Base-by-base conservation (phyloP, 2,888 invertebrate species). In the Agriotes lineatus region DNA sequence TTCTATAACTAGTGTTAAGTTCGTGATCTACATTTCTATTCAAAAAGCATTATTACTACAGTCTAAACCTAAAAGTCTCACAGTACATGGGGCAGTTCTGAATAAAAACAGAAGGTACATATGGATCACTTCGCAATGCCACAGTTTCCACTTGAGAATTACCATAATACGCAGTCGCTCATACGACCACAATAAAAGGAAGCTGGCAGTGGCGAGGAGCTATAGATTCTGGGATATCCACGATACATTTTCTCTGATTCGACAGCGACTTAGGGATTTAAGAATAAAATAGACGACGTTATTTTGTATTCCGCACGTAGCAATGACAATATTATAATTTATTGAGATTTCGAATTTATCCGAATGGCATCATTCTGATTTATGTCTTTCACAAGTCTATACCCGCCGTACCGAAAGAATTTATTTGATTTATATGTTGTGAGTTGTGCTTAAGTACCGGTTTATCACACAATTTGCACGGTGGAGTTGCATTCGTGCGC, bases 251-350 rank as follows among this genome's bases (percentile, higher is more conserved):
- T 58, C 64, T 58, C 57, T 73, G 72, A 78, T 80, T 80, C 79
- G 80, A 80, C 79, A 79, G 79, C 77, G 79, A 76, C 79, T 80
- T 79, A 79, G 78, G 78, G 78, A 76, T 75, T 77, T 77, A 72
- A 67, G 70, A 72, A 73, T 74, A 70, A 77, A 74, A 75, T 73
- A 63, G 63, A 33, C 63, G 63, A 75, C 75, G 60, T 61, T 75
- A 76, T 76, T 78, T 78, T 74, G 78, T 76, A 78, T 78, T 78
- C 77, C 72, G 72, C 68, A 75, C 76, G 76, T 74, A 74, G 66
- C 77, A 77, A 77, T 77, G 79, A 78, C 79, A 78, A 78, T 77
- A 77, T 76, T 75, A 76, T 79, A 78, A 80, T 80, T 79, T 80
- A 79, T 80, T 75, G 75, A 78, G 79, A 76, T 78, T 78, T 80